Conservation (phyloP, 2,888 invertebrate genomes). For the Hirtodrosophila alboralis region DNA sequence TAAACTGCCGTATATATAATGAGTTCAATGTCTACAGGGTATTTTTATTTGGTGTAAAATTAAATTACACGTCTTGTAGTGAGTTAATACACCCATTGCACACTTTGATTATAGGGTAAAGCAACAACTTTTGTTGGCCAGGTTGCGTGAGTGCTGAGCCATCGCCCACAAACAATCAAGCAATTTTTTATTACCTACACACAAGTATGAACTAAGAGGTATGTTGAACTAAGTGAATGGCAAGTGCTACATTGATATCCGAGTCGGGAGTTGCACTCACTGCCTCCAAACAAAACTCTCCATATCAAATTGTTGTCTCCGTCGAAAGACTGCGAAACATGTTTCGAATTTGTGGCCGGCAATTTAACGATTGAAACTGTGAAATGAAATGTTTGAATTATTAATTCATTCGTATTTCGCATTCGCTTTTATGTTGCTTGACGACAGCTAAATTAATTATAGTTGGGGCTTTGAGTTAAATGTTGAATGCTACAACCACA, state of each 20-base stretch:
- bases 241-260: slow-evolving; percentile 29
- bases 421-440: slow-evolving; percentile 41
- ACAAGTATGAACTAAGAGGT: slow-evolving; percentile 39
- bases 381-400: slow-evolving; percentile 34
- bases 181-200: slow-evolving; percentile 39
- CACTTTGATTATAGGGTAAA: no score
- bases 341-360: slow-evolving; percentile 37
- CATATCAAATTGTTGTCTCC: slow-evolving; percentile 3
- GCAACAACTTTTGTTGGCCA: slow-evolving; percentile 15
- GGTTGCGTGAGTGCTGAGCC: slow-evolving; percentile 37
- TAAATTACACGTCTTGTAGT: no score
- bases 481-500: slow-evolving; percentile 26
- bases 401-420: slow-evolving; percentile 35
- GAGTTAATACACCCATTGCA: no score
- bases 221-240: slow-evolving; percentile 30
- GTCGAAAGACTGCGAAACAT: slow-evolving; percentile 49
- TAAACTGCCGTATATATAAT: no score
- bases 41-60: no score
- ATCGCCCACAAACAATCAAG: slow-evolving; percentile 52
- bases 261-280: not conserved
- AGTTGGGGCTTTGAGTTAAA: slow-evolving; percentile 34
- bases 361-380: slow-evolving; percentile 16
- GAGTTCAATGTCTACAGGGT: no score
- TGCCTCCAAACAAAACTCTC: slow-evolving; percentile 21
- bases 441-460: slow-evolving; percentile 55